These are phyloP conservation scores for Drosophila pseudoobscura DNA, from an alignment of 1,140 invertebrate species.

Conservation along the genomic window DNA sequence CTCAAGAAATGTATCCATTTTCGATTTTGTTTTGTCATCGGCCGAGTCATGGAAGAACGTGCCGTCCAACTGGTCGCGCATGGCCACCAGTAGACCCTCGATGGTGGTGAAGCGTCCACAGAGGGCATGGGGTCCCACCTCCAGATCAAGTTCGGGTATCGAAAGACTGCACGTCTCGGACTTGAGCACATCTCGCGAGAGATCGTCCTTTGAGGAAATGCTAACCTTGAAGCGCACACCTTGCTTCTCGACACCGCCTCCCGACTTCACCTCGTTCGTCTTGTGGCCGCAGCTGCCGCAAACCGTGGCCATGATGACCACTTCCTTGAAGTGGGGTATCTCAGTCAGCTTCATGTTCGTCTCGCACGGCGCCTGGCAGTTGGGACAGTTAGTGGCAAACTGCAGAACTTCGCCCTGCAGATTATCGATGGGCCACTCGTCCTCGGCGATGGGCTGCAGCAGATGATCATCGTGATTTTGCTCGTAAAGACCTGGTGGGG, in stretches of 20 bases:
- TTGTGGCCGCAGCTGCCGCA: slow-evolving; percentile 96
- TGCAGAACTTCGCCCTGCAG: slow-evolving; percentile 92
- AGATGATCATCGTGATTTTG: slow-evolving; percentile 77
- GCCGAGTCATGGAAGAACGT: slow-evolving; percentile 91
- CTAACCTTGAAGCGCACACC: slow-evolving; percentile 92
- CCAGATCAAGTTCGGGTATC: slow-evolving; percentile 96
- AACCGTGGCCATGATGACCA: slow-evolving; percentile 97
- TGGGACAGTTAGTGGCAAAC: slow-evolving; percentile 94
- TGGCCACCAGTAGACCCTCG: slow-evolving; percentile 91
- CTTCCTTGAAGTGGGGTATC: slow-evolving; percentile 98
- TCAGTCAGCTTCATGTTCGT: slow-evolving; percentile 99
- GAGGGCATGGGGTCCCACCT: slow-evolving; percentile 92
- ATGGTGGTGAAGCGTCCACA: slow-evolving; percentile 97
- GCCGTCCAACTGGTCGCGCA: slow-evolving; percentile 89
- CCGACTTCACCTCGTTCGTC: slow-evolving; percentile 98
- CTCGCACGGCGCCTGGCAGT: slow-evolving; percentile 91
- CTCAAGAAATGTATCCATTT: slow-evolving; percentile 85
- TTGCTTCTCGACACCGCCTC: slow-evolving; percentile 93
- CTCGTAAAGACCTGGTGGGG: slow-evolving; percentile 59
- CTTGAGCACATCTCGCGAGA: slow-evolving; percentile 96
- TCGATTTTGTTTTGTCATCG: slow-evolving; percentile 84
- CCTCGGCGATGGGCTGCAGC: slow-evolving; percentile 86
- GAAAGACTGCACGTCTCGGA: slow-evolving; percentile 95
- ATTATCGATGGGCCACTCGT: slow-evolving; percentile 87
- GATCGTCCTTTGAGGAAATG: slow-evolving; percentile 90